Conservation (phyloP, 1,140 invertebrate genomes). For the Pseudachorutes palmiensis region DNA sequence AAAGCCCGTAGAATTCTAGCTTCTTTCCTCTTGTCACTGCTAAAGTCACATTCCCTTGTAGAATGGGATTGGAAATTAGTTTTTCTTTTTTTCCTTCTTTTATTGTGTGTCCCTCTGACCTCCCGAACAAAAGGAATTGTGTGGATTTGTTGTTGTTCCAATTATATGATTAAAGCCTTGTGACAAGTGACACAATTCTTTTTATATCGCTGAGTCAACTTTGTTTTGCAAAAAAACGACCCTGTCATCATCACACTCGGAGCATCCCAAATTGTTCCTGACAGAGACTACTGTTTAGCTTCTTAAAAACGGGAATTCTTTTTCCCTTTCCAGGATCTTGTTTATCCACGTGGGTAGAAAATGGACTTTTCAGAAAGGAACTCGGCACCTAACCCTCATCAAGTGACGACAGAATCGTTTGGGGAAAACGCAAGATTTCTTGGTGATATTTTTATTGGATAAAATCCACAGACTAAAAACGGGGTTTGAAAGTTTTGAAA, state of each 20-base stretch:
- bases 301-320: slow-evolving; percentile 16
- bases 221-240: not conserved
- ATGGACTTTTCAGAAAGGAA: too few relatives aligned
- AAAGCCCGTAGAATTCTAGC: too few relatives aligned
- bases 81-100: too few relatives aligned
- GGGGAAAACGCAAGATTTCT: slow-evolving; percentile 10
- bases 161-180: too few relatives aligned
- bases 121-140: too few relatives aligned
- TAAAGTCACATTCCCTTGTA: too few relatives aligned
- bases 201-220: not conserved
- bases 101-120: too few relatives aligned
- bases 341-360: slow-evolving; percentile 24
- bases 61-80: too few relatives aligned
- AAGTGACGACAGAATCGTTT: slow-evolving; percentile 24
- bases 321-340: slow-evolving; percentile 13
- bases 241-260: not conserved
- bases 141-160: too few relatives aligned
- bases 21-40: too few relatives aligned
- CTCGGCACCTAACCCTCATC: slow-evolving; percentile 12
- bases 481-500: too few relatives aligned
- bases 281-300: slow-evolving; percentile 3
- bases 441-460: slow-evolving; percentile 26
- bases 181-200: not conserved
- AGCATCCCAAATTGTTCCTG: slow-evolving; percentile 1
- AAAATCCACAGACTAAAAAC: too few relatives aligned